Base-by-base conservation (phyloP, 2,797 vertebrate genomes). In the Enteromius afrohamiltoni region DNA sequence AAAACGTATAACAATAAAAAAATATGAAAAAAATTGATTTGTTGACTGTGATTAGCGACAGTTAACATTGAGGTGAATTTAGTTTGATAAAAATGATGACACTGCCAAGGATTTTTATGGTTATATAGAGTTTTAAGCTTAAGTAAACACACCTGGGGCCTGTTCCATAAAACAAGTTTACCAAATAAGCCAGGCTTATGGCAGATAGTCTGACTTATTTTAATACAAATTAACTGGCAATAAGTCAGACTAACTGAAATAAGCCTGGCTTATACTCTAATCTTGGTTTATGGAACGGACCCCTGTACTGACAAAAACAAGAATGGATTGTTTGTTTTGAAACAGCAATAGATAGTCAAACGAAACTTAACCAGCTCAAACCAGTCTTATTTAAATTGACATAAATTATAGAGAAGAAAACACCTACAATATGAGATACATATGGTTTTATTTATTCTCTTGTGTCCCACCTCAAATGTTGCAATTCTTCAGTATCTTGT, bases 401-500 rank as follows among this genome's bases (percentile, higher is more conserved):
- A 40, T 51, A 17, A n/a, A 79, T 49, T 53, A 17, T 67, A 64
- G 62, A 23, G 7, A 53, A n/a, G 9, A 31, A 78, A 47, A 76
- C 16, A 40, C 4, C 23, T 64, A 29, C 60, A 64, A 29, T 10
- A 37, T 53, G 53, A 14, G 29, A 47, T 49, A 53, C 21, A 34
- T 34, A 3, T 34, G 51, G 21, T 23, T 65, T 49, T 65, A 21
- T 51, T 65, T 49, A 71, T 49, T 49, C 5, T 49, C 6, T 69
- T n/a, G 6, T 45, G 79, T 64, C 3, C 6, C n/a, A 58, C 51
- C 29, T 34, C 16, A 45, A 65, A 64, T 0, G 0, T 34, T 47
- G 58, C 8, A 75, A 23, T 40, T 40, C 29, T 77, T 68, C 49
- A 76, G 71, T 53, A 65, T 81, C 64, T 78, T 47, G 29, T 40